Evolutionary conservation across 2,113 vertebrate genomes (phyloP).

Genomic region (Blennius ocellaris): DNA sequence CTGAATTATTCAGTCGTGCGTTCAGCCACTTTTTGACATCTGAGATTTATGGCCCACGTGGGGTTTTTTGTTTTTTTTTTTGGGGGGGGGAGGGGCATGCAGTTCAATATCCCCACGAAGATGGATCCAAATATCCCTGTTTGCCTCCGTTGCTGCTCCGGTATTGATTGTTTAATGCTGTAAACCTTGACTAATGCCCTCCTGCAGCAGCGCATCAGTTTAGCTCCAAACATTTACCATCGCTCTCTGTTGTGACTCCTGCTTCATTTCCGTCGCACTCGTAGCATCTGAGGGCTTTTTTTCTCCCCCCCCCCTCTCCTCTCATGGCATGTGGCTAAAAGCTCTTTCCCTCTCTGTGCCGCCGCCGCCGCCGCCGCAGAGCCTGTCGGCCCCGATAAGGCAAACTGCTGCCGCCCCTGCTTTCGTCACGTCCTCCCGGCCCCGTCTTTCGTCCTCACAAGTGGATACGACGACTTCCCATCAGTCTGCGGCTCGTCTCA

Average conservation of each 20-base stretch:
- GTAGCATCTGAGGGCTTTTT: conserved; percentile 62
- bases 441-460: conserved; percentile 58
- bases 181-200: conserved; percentile 80
- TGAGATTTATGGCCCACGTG: conserved; percentile 68
- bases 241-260: conserved; percentile 48
- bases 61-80: no score
- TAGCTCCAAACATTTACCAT: conserved; percentile 60
- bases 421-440: conserved; percentile 64
- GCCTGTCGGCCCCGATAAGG: conserved; percentile 71
- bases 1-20: conserved; percentile 71
- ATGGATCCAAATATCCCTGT: conserved; percentile 78
- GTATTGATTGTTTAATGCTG: conserved; percentile 76
- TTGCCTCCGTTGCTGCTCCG: conserved; percentile 65
- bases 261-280: conserved; percentile 60
- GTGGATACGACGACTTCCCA: conserved; percentile 59
- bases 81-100: conserved; percentile 38
- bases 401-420: conserved; percentile 74
- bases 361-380: conserved; percentile 41
- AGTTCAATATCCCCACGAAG: conserved; percentile 72
- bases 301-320: no score
- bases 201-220: conserved; percentile 45
- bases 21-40: conserved; percentile 72
- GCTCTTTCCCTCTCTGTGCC: conserved; percentile 29
- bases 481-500: conserved; percentile 62
- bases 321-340: conserved; percentile 50